phyloP scores from a whole-genome alignment of 2,888 invertebrate species.

The Steinernema scapterisci region DNA sequence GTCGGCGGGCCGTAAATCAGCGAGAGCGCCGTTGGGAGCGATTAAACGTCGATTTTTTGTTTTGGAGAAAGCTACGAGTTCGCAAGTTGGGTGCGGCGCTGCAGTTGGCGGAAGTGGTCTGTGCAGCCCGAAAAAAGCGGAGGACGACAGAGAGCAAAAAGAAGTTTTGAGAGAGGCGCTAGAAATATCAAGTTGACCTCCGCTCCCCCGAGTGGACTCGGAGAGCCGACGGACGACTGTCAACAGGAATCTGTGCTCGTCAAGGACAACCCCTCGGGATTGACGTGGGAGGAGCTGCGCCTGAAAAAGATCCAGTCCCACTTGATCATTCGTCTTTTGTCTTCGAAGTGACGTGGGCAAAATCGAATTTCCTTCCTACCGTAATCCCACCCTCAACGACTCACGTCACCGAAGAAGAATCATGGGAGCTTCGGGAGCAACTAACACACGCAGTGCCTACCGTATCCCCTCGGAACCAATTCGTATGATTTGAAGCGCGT shows the following conservation, averaged over 20 bases:
- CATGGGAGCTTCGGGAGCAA: background rate
- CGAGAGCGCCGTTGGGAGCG: constrained; percentile 17
- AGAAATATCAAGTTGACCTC: too few species aligned
- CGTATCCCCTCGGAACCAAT: background rate
- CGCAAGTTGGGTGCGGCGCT: too few species aligned
- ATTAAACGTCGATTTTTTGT: constrained; percentile 18
- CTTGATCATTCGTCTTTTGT: background rate
- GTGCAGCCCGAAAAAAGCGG: too few species aligned
- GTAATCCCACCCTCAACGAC: background rate
- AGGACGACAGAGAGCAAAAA: too few species aligned
- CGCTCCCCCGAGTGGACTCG: too few species aligned
- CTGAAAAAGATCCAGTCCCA: background rate
- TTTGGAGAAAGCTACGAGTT: background rate
- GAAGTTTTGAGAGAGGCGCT: too few species aligned
- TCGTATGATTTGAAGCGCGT: background rate
- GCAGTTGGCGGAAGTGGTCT: too few species aligned
- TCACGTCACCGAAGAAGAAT: background rate
- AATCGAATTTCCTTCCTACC: background rate
- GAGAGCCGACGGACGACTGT: too few species aligned
- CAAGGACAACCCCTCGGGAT: background rate
- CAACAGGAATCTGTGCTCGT: too few species aligned
- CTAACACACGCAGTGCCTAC: background rate
- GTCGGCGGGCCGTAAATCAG: constrained; percentile 2
- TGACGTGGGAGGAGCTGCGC: background rate
- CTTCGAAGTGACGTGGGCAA: background rate